Evolutionary conservation across 2,888 invertebrate genomes (phyloP).

Genomic region (Rotaria macrura): DNA sequence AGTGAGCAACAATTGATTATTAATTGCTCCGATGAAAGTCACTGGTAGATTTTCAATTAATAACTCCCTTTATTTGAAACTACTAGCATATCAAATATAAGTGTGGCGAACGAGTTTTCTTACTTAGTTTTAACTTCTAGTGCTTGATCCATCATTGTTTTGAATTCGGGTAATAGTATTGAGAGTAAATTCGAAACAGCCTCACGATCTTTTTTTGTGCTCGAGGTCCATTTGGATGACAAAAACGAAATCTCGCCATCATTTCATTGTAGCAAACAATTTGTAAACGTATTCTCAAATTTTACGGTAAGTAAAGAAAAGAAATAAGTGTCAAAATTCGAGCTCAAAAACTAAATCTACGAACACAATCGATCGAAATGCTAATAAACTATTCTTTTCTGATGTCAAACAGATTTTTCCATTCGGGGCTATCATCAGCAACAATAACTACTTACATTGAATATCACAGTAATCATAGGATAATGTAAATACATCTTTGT

Average conservation of each 20-base stretch:
- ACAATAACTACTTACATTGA: conserved; percentile 61
- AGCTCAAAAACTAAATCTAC: too few relatives aligned
- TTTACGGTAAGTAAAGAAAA: conserved; percentile 52
- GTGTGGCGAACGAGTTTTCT: conserved; percentile 40
- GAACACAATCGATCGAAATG: too few relatives aligned
- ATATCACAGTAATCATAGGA: conserved; percentile 88
- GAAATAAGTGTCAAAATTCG: too few relatives aligned
- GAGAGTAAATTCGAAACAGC: conserved; percentile 81
- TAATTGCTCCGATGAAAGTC: too few relatives aligned
- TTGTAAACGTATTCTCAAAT: conserved; percentile 93
- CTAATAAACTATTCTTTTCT: too few relatives aligned
- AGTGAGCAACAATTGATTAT: too few relatives aligned
- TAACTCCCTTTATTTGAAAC: too few relatives aligned
- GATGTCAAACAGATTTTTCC: too few relatives aligned
- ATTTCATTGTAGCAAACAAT: conserved; percentile 83
- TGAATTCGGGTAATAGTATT: conserved; percentile 80
- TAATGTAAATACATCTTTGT: conserved; percentile 77
- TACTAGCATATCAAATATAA: too few relatives aligned
- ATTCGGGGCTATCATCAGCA: too few relatives aligned
- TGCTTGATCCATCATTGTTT: conserved; percentile 77
- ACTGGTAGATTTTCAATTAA: too few relatives aligned
- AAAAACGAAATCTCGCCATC: conserved; percentile 92
- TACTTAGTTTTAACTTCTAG: conserved; percentile 70
- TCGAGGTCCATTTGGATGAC: conserved; percentile 69
- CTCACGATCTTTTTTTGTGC: conserved; percentile 80